phyloP scores from a whole-genome alignment of 2,888 invertebrate genomes.

The Rhimphoctona megacephalus region DNA sequence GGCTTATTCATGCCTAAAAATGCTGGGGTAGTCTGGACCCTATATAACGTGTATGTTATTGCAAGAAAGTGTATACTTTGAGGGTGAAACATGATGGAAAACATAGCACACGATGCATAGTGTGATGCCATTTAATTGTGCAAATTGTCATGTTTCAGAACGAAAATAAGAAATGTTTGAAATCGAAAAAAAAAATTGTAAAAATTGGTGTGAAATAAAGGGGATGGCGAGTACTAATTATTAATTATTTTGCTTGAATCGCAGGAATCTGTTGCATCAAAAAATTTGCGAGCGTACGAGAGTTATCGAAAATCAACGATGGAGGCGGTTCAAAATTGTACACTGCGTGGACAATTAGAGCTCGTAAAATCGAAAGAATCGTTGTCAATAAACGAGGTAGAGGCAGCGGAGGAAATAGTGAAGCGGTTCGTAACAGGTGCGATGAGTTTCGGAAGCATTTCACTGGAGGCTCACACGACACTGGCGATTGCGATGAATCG shows the following conservation, averaged over 20 bases:
- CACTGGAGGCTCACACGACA: constrained; percentile 97
- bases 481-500: constrained; percentile 99
- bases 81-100: too few relatives aligned
- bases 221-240: background rate
- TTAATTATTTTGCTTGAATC: background rate
- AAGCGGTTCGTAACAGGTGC: constrained; percentile 96
- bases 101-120: too few relatives aligned
- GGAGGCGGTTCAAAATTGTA: constrained; percentile 94
- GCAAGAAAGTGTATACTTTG: too few relatives aligned
- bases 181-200: background rate
- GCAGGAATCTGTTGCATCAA: constrained; percentile 94
- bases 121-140: too few relatives aligned
- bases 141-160: too few relatives aligned
- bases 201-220: background rate
- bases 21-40: too few relatives aligned
- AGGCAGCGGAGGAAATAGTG: constrained; percentile 97
- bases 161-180: too few relatives aligned
- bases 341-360: constrained; percentile 97
- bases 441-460: constrained; percentile 99
- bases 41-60: too few relatives aligned
- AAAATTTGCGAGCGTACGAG: constrained; percentile 93
- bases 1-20: too few relatives aligned
- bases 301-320: constrained; percentile 94
- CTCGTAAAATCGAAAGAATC: constrained; percentile 92
- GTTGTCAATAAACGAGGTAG: constrained; percentile 94